phyloP scores from a whole-genome alignment of 1,140 invertebrate species.

The Melipona quadrifasciata region DNA sequence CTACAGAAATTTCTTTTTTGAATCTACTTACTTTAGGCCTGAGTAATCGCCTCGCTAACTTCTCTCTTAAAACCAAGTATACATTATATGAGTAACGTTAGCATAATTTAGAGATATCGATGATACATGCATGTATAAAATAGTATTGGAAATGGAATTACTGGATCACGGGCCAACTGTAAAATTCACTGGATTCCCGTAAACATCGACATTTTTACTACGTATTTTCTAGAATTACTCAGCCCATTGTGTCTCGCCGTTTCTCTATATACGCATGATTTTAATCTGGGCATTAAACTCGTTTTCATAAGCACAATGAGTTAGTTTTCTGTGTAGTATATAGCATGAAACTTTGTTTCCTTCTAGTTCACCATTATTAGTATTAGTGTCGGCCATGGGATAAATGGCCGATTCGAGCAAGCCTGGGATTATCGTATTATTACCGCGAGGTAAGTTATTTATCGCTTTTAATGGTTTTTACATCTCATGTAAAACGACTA shows the following conservation, averaged over 20 bases:
- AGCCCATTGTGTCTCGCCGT: background rate
- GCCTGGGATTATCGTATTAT: background rate
- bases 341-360: background rate
- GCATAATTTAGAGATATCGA: conserved; percentile 16
- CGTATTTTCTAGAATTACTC: background rate
- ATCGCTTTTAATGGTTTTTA: background rate
- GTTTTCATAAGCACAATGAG: background rate
- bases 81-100: background rate
- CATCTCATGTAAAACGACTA: background rate
- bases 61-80: background rate
- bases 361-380: background rate
- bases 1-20: background rate
- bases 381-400: background rate
- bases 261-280: background rate
- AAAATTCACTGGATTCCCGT: conserved; percentile 16
- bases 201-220: background rate
- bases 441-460: background rate
- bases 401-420: background rate
- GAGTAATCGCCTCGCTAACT: background rate
- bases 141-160: conserved; percentile 24
- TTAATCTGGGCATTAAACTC: background rate
- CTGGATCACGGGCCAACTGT: conserved; percentile 8
- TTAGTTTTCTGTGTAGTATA: background rate
- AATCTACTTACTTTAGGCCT: background rate
- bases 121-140: background rate